These are phyloP conservation scores for Triplophysa tibetana DNA, from an alignment of 2,113 vertebrate genomes.

Conservation along the genomic window DNA sequence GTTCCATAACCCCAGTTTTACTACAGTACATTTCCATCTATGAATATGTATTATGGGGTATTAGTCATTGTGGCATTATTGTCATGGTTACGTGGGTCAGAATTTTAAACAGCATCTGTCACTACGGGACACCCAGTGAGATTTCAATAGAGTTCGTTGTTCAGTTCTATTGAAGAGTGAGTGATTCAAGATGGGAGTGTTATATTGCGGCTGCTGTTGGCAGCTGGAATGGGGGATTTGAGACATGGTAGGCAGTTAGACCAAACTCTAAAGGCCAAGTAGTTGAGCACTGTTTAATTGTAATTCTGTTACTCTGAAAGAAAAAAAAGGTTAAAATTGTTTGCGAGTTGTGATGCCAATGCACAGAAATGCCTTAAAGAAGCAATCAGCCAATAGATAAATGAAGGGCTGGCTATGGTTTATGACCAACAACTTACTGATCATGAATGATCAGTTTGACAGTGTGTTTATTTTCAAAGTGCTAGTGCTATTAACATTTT, in stretches of 20 bases:
- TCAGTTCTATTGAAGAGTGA: slow-evolving; percentile 66
- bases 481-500: not conserved
- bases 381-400: not conserved
- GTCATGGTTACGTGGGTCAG: slow-evolving; percentile 60
- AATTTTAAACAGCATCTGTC: slow-evolving; percentile 69
- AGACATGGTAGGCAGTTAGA: slow-evolving; percentile 62
- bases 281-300: slow-evolving; percentile 8
- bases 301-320: not conserved
- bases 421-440: not conserved
- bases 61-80: slow-evolving; percentile 62
- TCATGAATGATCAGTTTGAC: not conserved
- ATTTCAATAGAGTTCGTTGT: slow-evolving; percentile 74
- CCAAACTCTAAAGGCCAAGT: slow-evolving; percentile 11
- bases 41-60: slow-evolving; percentile 54
- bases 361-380: too few relatives aligned
- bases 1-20: slow-evolving; percentile 26
- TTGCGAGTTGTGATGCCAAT: too few relatives aligned
- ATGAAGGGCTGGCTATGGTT: not conserved
- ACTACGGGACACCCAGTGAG: slow-evolving; percentile 61
- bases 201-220: slow-evolving; percentile 46
- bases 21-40: slow-evolving; percentile 47
- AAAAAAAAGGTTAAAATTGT: too few relatives aligned
- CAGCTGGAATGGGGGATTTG: slow-evolving; percentile 53
- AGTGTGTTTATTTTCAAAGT: not conserved
- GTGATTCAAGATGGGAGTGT: slow-evolving; percentile 49